Conservation (phyloP, 2,113 vertebrate genomes). For the Morone saxatilis region DNA sequence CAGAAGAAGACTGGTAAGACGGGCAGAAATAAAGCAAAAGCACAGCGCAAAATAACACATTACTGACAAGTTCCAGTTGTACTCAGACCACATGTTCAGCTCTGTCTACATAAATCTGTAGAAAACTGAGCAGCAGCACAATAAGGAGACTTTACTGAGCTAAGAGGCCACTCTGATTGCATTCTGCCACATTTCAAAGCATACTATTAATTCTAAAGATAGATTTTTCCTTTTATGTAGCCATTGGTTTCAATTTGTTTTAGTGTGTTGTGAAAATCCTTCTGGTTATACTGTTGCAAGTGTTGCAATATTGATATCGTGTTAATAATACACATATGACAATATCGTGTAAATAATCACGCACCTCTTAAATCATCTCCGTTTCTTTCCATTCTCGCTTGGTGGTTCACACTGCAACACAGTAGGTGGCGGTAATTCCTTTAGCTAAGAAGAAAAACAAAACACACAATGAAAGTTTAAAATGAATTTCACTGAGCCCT, state of each 20-base stretch:
- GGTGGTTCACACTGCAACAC: too few relatives aligned
- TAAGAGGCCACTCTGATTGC: background rate
- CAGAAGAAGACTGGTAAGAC: constrained; percentile 85
- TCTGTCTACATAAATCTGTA: too few relatives aligned
- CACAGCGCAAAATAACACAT: background rate
- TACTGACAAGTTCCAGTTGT: background rate
- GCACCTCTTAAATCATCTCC: too few relatives aligned
- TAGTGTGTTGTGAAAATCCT: background rate
- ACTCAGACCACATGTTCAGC: too few relatives aligned
- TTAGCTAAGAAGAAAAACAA: too few relatives aligned
- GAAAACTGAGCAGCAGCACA: background rate
- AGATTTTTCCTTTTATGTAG: background rate
- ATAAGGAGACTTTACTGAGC: background rate
- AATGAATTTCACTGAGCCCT: too few relatives aligned
- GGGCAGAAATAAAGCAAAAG: background rate
- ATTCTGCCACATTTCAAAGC: background rate
- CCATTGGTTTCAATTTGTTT: background rate
- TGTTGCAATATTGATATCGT: too few relatives aligned
- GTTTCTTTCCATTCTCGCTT: too few relatives aligned
- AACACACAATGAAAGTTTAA: too few relatives aligned
- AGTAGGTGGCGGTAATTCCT: too few relatives aligned
- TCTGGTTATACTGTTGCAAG: background rate
- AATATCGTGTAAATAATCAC: too few relatives aligned
- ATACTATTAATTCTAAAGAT: background rate
- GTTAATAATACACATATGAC: too few relatives aligned